A percentile compares a stretch with the other conserved stretches of the same genome.
phyloP scores from a whole-genome alignment of 2,888 invertebrate genomes.

The Caenorhabditis japonica region DNA sequence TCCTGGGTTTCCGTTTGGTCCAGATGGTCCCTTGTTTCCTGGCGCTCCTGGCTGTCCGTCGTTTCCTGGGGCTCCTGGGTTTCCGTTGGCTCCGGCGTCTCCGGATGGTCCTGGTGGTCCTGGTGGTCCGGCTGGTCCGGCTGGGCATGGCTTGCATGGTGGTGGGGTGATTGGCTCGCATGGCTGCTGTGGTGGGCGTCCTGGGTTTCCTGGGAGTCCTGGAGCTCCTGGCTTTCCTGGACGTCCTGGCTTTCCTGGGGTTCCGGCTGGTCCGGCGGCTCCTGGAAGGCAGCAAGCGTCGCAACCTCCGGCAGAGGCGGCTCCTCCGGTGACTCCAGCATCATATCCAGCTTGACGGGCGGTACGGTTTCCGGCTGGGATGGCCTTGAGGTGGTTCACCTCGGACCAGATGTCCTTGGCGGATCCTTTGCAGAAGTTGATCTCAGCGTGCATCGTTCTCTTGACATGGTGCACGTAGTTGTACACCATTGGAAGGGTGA shows the following conservation, averaged over 20 bases:
- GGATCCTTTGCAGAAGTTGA: too few species aligned
- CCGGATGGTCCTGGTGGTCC: conserved; percentile 65
- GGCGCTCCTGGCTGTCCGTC: conserved; percentile 57
- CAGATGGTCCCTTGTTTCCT: conserved; percentile 68
- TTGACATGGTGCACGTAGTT: too few species aligned
- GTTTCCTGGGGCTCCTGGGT: conserved; percentile 64
- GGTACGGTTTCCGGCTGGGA: conserved; percentile 65
- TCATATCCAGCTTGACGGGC: conserved; percentile 67
- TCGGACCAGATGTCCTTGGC: conserved; percentile 63
- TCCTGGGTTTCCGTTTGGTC: conserved; percentile 68
- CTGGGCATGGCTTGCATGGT: conserved; percentile 71
- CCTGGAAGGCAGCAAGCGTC: conserved; percentile 72
- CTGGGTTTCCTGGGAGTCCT: conserved; percentile 69
- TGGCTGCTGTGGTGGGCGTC: conserved; percentile 69
- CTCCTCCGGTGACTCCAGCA: conserved; percentile 54
- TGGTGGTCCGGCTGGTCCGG: conserved; percentile 66
- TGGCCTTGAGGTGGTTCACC: conserved; percentile 63
- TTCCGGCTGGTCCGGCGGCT: conserved; percentile 65
- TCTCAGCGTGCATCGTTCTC: too few species aligned
- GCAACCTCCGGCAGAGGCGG: conserved; percentile 61
- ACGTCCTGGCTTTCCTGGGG: conserved; percentile 61
- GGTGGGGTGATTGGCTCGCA: conserved; percentile 72
- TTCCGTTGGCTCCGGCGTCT: conserved; percentile 62
- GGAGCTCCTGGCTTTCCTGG: conserved; percentile 69
- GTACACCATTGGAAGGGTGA: too few species aligned